Base-by-base conservation (phyloP, 2,797 vertebrate species). In the Sebastes kiyomatsui region DNA sequence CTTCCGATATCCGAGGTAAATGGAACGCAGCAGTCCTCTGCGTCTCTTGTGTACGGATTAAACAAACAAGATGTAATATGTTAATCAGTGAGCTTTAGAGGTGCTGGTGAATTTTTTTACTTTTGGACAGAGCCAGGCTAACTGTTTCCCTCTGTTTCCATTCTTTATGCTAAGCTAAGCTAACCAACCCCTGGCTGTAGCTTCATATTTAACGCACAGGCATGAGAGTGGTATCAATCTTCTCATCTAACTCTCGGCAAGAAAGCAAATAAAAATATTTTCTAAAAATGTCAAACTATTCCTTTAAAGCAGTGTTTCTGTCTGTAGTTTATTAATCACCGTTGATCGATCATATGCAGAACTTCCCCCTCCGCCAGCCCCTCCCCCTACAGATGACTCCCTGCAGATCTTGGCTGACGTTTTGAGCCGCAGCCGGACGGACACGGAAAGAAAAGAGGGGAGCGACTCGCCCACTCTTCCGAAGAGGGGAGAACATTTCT, bases 351-450 rank as follows among this genome's bases (percentile, higher is more conserved):
- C 70, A 46, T 75, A 55, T 33, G 5, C 90, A 98, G 97, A 97
- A 27, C 95, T 98, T 66, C 97, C 97, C 0, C 97, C 97, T 3
- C 96, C 97, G 0, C 98, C 97, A 0, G 90, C 96, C 89, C 97
- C 97, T 0, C 97, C 97, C 1, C 95, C 97, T 0, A 84, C 93
- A 11, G 96, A 97, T 35, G 92, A 90, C 76, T 82, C 92, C 6
- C 80, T 89, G 42, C 93, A 93, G 60, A 54, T 88, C n/a, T 33
- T 94, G 86, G 92, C 88, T 56, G 92, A 95, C 10, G 90, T 90
- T 75, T 70, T 94, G 85, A 93, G 93, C 32, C 94, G 92, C 88
- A 93, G 93, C 81, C 85, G 84, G 73, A 91, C 94, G 52, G 96
- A 95, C 85, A 82, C 87, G 30, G 93, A 96, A 7, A 75, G 56